These are phyloP conservation scores for Pheosia gnoma DNA, from an alignment of 2,888 invertebrate species.

Conservation along the genomic window DNA sequence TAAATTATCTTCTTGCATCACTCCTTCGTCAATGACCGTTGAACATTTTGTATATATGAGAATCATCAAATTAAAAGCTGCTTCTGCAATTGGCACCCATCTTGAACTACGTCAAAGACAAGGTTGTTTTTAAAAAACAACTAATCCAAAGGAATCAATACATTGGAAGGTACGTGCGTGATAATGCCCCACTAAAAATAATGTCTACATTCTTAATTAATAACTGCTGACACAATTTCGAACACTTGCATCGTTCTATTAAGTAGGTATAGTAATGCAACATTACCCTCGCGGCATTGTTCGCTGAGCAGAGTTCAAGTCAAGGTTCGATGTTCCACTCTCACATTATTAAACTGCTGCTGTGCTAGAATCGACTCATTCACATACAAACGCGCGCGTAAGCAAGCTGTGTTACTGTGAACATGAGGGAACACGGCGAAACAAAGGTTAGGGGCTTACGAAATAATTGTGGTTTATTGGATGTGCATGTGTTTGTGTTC, in stretches of 20 bases:
- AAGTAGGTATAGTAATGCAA: constrained; percentile 6
- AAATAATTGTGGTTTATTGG: constrained; percentile 6
- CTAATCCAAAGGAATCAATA: too few relatives aligned
- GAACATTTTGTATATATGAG: too few relatives aligned
- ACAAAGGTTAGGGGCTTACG: constrained; percentile 43
- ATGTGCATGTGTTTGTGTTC: not conserved
- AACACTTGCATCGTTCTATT: constrained; percentile 4
- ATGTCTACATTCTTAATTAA: too few relatives aligned
- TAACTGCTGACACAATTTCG: too few relatives aligned
- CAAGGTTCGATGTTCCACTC: constrained; percentile 26
- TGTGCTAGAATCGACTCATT: constrained; percentile 31
- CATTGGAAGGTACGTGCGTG: too few relatives aligned
- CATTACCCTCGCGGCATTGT: not conserved
- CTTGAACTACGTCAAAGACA: too few relatives aligned
- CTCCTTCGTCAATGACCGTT: too few relatives aligned
- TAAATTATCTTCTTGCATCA: too few relatives aligned
- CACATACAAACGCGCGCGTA: constrained; percentile 24
- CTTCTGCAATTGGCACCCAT: too few relatives aligned
- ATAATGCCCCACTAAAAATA: too few relatives aligned
- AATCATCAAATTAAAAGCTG: too few relatives aligned
- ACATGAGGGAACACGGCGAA: constrained; percentile 44
- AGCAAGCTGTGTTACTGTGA: constrained; percentile 20
- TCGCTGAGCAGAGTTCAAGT: constrained; percentile 30
- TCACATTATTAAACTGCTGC: not conserved
- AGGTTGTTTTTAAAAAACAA: too few relatives aligned